A percentile compares a stretch with the other conserved stretches of the same genome.
phyloP scores from a whole-genome alignment of 2,113 vertebrate genomes.

The Seriola quinqueradiata region DNA sequence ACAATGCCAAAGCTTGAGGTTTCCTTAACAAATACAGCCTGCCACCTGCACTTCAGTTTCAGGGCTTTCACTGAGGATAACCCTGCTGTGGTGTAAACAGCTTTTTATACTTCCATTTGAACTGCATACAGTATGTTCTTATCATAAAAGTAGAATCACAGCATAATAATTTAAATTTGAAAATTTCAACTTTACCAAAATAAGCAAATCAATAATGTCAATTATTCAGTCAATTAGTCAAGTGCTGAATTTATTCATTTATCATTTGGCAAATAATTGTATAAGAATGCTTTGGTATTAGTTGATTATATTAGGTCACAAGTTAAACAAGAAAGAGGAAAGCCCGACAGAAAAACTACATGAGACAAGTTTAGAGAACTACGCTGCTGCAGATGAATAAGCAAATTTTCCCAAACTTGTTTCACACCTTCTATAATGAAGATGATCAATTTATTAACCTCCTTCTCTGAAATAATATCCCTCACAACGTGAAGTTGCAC shows the following conservation, averaged over 20 bases:
- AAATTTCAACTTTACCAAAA: background rate
- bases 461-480: background rate
- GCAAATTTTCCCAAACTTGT: background rate
- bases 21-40: constrained; percentile 65
- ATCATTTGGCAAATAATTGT: background rate
- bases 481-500: background rate
- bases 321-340: background rate
- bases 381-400: background rate
- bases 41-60: constrained; percentile 70
- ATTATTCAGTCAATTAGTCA: background rate
- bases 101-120: constrained; percentile 4
- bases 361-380: background rate
- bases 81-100: constrained; percentile 34
- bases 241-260: background rate
- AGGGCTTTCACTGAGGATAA: constrained; percentile 58
- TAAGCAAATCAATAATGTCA: background rate
- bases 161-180: background rate
- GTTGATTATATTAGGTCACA: background rate
- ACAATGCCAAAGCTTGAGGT: constrained; percentile 80
- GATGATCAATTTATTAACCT: background rate
- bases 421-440: background rate
- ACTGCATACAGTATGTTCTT: background rate
- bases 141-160: background rate
- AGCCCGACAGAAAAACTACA: background rate
- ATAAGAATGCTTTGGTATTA: background rate